These are phyloP conservation scores for Atrina japonica DNA, from an alignment of 2,888 invertebrate genomes.

Conservation along the genomic window DNA sequence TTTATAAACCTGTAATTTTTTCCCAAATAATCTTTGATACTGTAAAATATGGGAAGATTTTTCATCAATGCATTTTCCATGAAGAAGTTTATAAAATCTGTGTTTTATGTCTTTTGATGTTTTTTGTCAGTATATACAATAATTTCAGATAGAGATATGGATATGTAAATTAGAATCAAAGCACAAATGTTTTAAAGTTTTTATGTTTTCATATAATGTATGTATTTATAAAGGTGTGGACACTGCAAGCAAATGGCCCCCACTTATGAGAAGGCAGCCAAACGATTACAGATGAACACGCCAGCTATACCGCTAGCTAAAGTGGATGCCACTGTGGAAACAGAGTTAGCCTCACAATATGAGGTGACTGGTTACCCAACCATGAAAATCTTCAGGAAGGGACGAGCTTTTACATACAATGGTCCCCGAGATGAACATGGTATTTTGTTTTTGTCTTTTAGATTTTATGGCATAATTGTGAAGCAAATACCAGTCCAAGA, in stretches of 20 bases:
- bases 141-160: too few species aligned
- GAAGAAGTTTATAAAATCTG: too few species aligned
- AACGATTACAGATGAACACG: conserved; percentile 75
- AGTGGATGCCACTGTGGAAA: conserved; percentile 83
- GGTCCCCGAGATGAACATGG: conserved; percentile 81
- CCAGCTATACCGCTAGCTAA: conserved; percentile 82
- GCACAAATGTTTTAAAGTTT: too few species aligned
- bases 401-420: conserved; percentile 82
- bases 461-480: not conserved
- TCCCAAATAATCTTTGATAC: too few species aligned
- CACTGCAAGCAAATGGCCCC: conserved; percentile 83
- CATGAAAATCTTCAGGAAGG: conserved; percentile 82
- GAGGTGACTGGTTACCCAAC: conserved; percentile 83
- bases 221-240: conserved; percentile 80
- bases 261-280: conserved; percentile 83
- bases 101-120: too few species aligned
- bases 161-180: too few species aligned
- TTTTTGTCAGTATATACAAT: too few species aligned
- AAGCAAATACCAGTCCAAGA: too few species aligned
- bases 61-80: too few species aligned
- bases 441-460: conserved; percentile 56
- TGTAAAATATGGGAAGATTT: too few species aligned
- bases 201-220: too few species aligned
- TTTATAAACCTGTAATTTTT: too few species aligned
- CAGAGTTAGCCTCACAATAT: conserved; percentile 81